Evolutionary conservation across 2,888 invertebrate genomes (phyloP), one percentile per base, ranked within the genome.

Genomic region (Lepidochrysops patricia): DNA sequence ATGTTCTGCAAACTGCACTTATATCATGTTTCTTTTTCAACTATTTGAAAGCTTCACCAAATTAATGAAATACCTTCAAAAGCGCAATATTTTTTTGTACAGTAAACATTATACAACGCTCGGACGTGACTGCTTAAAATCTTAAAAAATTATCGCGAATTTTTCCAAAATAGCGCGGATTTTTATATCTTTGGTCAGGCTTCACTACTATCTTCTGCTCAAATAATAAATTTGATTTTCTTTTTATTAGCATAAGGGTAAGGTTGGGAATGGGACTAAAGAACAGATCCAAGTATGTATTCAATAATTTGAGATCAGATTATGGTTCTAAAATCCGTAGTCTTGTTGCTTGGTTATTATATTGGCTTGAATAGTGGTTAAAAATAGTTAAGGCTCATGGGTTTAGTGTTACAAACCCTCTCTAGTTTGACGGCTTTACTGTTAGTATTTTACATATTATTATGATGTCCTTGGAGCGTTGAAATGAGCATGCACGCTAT

Each of bases 251-350:
- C 57, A 57, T 57, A 57, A 57, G 57, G 57, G 57, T 57, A 57
- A 56, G 29, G 13, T 56, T 56, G 34, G 13, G 56, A 56, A 57
- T 57, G 57, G 57, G 35, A 57, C 34, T 57, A 57, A 57, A 57
- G 57, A 57, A 35, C 57, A 57, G 37, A 57, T 57, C 35, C 57
- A 57, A 57, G 57, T 57, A 57, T 57, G 57, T 57, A 57, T 57
- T 56, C 25, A 23, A 25, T 15, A 9, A 9, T 37, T 34, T 43
- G n/a, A 43, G 13, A 23, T 25, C 23, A 12, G 35, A 12, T n/a
- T 32, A 57, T 37, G 59, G 37, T 43, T 62, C 52, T n/a, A n/a
- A n/a, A n/a, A n/a, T n/a, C n/a, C 50, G 9, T 15, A 19, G 29
- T 35, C 6, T 15, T 43, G 34, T 15, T 34, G 34, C 34, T 34